A percentile compares a stretch with the other conserved stretches of the same genome.
Evolutionary conservation across 2,888 invertebrate genomes (phyloP).

Genomic region (Mesochorus sp.): DNA sequence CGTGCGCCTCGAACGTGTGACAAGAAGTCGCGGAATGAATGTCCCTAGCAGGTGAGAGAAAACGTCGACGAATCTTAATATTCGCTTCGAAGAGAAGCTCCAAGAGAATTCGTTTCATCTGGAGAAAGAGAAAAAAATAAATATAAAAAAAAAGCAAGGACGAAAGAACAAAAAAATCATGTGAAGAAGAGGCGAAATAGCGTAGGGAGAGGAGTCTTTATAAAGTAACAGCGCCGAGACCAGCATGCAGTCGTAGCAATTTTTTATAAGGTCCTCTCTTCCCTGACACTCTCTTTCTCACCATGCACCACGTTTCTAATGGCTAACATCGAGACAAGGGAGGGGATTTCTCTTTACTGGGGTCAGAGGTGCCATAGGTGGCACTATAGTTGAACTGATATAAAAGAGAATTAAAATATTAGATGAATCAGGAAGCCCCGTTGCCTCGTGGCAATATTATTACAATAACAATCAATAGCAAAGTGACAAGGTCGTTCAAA

Average conservation of each 20-base stretch:
- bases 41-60: constrained; percentile 57
- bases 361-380: constrained; percentile 42
- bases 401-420: constrained; percentile 70
- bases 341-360: constrained; percentile 10
- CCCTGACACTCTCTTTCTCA: neutral
- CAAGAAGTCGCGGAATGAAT: constrained; percentile 57
- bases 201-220: constrained; percentile 54
- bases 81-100: constrained; percentile 15
- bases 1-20: constrained; percentile 53
- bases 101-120: constrained; percentile 36
- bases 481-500: constrained; percentile 62
- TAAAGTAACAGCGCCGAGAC: constrained; percentile 46
- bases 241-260: constrained; percentile 56
- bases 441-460: constrained; percentile 70
- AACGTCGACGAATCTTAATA: constrained; percentile 58
- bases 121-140: constrained; percentile 14
- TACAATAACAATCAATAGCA: constrained; percentile 72
- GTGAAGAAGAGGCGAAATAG: constrained; percentile 56
- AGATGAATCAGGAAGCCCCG: constrained; percentile 66
- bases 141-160: constrained; percentile 37
- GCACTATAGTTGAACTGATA: constrained; percentile 14
- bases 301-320: constrained; percentile 53
- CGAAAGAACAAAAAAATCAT: constrained; percentile 42
- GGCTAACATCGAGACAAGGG: constrained; percentile 17
- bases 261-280: constrained; percentile 48